phyloP scores from a whole-genome alignment of 2,797 vertebrate species.

The Coreius guichenoti region DNA sequence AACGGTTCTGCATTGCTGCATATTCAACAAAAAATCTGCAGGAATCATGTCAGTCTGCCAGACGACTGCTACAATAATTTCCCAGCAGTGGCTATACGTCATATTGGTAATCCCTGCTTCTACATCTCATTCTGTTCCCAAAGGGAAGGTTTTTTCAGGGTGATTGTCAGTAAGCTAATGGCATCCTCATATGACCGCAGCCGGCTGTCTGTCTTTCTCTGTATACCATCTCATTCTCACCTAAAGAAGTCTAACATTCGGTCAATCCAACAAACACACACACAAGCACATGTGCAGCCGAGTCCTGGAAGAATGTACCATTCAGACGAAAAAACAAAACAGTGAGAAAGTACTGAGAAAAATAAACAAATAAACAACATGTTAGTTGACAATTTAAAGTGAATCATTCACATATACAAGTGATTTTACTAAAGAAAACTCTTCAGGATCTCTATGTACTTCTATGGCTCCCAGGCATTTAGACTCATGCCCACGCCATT shows the following conservation, averaged over 20 bases:
- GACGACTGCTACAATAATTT: not conserved
- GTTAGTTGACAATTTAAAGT: not conserved
- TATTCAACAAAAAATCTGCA: not conserved
- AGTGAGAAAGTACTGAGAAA: not conserved
- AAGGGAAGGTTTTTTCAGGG: not conserved
- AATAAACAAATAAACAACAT: not conserved
- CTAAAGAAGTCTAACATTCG: not conserved
- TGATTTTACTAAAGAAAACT: not conserved
- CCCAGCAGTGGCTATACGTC: not conserved
- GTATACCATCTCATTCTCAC: slow-evolving; percentile 4
- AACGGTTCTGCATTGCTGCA: not conserved
- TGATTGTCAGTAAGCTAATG: slow-evolving; percentile 23
- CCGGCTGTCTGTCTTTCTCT: not conserved
- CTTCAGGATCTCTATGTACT: slow-evolving; percentile 12
- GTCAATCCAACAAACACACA: slow-evolving; percentile 11
- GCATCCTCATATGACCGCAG: slow-evolving; percentile 12
- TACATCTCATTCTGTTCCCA: slow-evolving; percentile 15
- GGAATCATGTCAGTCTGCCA: not conserved
- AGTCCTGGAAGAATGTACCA: slow-evolving; percentile 15
- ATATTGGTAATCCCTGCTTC: slow-evolving; percentile 13
- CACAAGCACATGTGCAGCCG: not conserved
- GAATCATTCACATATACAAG: not conserved
- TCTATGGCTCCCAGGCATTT: slow-evolving; percentile 7
- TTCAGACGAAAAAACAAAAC: slow-evolving; percentile 11
- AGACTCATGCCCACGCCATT: slow-evolving; percentile 9